Evolutionary conservation across 2,888 invertebrate species (phyloP).

Genomic region (Nemoura dubitans): DNA sequence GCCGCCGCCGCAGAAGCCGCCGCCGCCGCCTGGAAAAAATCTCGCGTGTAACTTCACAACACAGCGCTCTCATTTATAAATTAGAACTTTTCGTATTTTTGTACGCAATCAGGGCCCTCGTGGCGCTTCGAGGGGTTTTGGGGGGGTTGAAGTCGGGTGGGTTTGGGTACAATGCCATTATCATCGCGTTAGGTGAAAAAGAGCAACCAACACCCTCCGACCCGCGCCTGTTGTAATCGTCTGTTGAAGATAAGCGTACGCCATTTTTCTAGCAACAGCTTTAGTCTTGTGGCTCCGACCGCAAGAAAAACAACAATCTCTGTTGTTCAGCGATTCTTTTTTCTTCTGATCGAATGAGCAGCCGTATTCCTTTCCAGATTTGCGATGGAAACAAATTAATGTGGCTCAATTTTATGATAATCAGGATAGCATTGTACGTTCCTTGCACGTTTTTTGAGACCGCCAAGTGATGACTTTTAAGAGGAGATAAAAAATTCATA

Average conservation of each 20-base stretch:
- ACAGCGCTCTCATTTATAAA: conserved; percentile 24
- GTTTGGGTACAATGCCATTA: background rate
- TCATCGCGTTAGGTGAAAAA: conserved; percentile 7
- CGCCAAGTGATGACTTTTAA: background rate
- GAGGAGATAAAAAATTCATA: conserved; percentile 10
- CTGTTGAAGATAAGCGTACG: background rate
- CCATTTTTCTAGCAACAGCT: background rate
- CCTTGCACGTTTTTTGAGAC: background rate
- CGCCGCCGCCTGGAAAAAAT: background rate
- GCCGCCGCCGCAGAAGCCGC: too few species aligned
- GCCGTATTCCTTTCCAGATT: background rate
- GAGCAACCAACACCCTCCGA: background rate
- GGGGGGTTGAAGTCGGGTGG: background rate
- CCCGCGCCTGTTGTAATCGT: background rate
- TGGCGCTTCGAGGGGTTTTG: background rate
- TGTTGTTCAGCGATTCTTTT: background rate
- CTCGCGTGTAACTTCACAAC: background rate
- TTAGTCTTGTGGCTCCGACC: background rate
- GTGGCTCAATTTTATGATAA: background rate
- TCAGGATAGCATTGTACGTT: background rate
- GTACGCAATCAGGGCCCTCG: conserved; percentile 17
- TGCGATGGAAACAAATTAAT: background rate
- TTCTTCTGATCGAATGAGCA: background rate
- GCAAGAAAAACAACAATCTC: background rate
- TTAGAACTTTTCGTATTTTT: conserved; percentile 33